phyloP scores from a whole-genome alignment of 2,888 invertebrate species.

The Ceraclea dissimilis region DNA sequence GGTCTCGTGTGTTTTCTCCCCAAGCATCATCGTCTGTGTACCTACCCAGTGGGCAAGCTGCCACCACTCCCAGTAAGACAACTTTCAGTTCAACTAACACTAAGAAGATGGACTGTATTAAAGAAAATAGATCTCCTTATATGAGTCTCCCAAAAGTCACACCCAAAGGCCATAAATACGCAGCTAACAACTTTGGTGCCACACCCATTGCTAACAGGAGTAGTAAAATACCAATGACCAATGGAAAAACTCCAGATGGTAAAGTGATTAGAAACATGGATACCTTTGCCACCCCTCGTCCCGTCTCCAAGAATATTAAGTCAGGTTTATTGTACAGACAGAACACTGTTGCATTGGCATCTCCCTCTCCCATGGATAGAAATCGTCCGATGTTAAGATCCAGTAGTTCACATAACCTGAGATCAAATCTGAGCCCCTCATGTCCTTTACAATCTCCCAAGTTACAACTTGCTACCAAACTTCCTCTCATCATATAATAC shows the following conservation, averaged over 20 bases:
- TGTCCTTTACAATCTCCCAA: conserved; percentile 13
- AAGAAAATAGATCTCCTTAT: conserved; percentile 16
- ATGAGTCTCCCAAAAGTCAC: conserved; percentile 28
- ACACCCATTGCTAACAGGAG: conserved; percentile 15
- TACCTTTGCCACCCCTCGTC: conserved; percentile 20
- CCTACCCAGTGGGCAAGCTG: conserved; percentile 14
- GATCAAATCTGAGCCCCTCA: conserved; percentile 15
- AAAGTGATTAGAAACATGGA: conserved; percentile 14
- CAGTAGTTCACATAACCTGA: conserved; percentile 23
- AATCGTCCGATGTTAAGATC: conserved; percentile 20
- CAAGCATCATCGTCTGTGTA: conserved; percentile 16
- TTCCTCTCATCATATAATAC: conserved; percentile 22
- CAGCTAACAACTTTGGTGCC: conserved; percentile 29
- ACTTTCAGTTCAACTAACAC: neutral
- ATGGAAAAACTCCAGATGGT: conserved; percentile 3
- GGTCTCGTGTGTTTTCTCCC: conserved; percentile 28
- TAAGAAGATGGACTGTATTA: neutral
- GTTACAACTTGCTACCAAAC: conserved; percentile 20
- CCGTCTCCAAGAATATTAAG: conserved; percentile 13
- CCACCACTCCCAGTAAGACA: conserved; percentile 13
- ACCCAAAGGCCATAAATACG: conserved; percentile 35
- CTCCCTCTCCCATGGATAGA: conserved; percentile 13
- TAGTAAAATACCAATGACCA: conserved; percentile 1
- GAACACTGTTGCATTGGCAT: conserved; percentile 17
- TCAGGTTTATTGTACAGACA: conserved; percentile 15